phyloP scores from a whole-genome alignment of 1,140 invertebrate species.

The Camponotus floridanus region DNA sequence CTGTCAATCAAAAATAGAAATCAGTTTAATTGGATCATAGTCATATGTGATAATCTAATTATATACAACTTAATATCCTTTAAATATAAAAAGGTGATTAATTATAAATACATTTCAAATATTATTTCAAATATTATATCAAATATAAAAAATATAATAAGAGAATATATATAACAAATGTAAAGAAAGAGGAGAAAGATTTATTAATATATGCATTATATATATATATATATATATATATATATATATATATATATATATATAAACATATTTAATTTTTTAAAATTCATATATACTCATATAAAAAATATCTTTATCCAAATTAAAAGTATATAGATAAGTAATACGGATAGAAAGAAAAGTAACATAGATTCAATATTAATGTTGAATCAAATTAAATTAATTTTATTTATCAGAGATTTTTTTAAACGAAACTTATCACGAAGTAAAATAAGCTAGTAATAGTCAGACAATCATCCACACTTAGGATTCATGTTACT shows the following conservation, averaged over 20 bases:
- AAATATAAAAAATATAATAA: background rate
- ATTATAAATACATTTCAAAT: too few species aligned
- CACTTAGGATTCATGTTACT: constrained; percentile 1
- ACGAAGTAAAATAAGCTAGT: background rate
- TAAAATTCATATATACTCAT: background rate
- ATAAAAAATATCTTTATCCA: background rate
- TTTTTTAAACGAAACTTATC: background rate
- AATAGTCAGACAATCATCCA: background rate
- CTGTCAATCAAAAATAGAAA: constrained; percentile 34
- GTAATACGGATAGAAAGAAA: too few species aligned
- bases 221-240: background rate
- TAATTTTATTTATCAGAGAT: background rate
- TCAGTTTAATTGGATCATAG: constrained; percentile 5
- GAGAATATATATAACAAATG: background rate
- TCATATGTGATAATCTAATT: background rate
- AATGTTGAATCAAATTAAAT: background rate
- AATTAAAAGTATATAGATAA: background rate
- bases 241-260: too few species aligned
- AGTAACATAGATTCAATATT: background rate
- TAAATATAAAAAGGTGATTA: too few species aligned
- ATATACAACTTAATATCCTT: too few species aligned
- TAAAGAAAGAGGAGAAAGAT: background rate
- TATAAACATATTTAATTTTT: too few species aligned
- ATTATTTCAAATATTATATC: too few species aligned
- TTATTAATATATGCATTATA: background rate